Evolutionary conservation across 2,888 invertebrate species (phyloP).

Genomic region (Agonopterix heracliana): DNA sequence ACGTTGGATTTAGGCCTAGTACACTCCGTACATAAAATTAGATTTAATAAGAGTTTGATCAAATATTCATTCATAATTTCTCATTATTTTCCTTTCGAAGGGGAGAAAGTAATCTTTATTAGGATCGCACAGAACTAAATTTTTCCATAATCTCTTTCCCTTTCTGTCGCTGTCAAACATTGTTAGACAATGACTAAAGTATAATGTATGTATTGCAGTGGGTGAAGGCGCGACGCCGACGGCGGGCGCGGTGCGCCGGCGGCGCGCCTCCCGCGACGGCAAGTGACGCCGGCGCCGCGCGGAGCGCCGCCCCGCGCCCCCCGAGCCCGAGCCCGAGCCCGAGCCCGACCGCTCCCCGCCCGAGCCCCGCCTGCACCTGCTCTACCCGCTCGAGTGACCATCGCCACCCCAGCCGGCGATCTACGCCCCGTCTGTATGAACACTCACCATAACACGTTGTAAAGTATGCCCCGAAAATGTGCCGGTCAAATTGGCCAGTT

Average conservation of each 20-base stretch:
- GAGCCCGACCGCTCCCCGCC: slow-evolving; percentile 11
- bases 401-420: background rate
- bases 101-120: no score
- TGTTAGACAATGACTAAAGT: no score
- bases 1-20: no score
- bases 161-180: no score
- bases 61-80: no score
- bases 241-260: slow-evolving; percentile 63
- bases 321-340: slow-evolving; percentile 8
- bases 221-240: slow-evolving; percentile 41
- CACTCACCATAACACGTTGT: background rate
- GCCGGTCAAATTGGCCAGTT: no score
- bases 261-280: slow-evolving; percentile 83
- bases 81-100: no score
- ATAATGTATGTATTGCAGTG: slow-evolving; percentile 27
- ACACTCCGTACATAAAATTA: no score
- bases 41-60: no score
- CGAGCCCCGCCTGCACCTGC: slow-evolving; percentile 24
- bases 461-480: no score
- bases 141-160: no score
- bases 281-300: slow-evolving; percentile 82
- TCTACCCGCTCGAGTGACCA: slow-evolving; percentile 25
- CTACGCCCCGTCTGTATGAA: background rate
- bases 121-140: no score
- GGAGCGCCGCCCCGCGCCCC: slow-evolving; percentile 60